phyloP scores from a whole-genome alignment of 1,140 invertebrate genomes.

The Leptopilina clavipes region DNA sequence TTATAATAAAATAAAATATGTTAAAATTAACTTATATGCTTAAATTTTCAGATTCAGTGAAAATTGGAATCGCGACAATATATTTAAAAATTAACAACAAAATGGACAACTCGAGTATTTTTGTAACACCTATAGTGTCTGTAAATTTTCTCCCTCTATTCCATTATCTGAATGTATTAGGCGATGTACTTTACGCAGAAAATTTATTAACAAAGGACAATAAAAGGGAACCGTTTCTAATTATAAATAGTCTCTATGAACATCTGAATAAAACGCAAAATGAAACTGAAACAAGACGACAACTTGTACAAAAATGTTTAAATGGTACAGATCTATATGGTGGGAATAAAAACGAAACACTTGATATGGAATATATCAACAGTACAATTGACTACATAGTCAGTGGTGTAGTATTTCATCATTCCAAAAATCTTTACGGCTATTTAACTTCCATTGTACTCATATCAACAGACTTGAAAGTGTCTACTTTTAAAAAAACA shows the following conservation, averaged over 20 bases:
- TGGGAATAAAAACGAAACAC: not conserved
- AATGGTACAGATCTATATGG: not conserved
- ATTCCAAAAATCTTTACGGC: not conserved
- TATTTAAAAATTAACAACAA: too few species aligned
- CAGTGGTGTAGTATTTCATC: not conserved
- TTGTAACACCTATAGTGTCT: not conserved
- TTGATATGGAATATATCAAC: not conserved
- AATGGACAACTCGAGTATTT: not conserved
- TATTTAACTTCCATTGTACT: not conserved
- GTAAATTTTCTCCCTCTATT: not conserved
- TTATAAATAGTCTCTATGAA: not conserved
- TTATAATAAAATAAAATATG: too few species aligned
- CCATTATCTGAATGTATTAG: not conserved
- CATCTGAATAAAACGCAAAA: not conserved
- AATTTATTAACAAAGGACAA: not conserved
- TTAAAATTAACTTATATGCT: too few species aligned
- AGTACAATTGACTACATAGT: not conserved
- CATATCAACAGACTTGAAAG: not conserved
- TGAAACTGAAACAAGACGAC: not conserved
- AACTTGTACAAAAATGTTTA: not conserved
- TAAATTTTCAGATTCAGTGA: too few species aligned
- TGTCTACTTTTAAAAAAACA: not conserved
- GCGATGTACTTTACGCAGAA: not conserved
- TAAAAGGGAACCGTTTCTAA: not conserved
- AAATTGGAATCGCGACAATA: too few species aligned